These are phyloP conservation scores for Aspidiotus destructor DNA, from an alignment of 2,888 invertebrate species.

Conservation along the genomic window DNA sequence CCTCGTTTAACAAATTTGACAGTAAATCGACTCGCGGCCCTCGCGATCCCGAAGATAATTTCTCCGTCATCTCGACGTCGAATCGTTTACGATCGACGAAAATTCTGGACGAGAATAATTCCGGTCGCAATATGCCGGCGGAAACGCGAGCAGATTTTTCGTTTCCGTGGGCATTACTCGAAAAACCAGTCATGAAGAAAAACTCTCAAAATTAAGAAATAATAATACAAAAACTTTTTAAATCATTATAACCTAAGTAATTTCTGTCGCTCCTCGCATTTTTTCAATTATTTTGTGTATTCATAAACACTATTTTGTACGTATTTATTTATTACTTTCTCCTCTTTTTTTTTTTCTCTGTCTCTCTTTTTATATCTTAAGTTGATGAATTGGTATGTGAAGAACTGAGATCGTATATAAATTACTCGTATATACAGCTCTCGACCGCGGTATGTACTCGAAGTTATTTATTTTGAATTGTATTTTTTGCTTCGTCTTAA, in stretches of 20 bases:
- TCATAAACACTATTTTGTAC: no score
- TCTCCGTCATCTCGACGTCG: background rate
- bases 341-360: no score
- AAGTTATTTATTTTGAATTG: no score
- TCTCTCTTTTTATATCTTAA: no score
- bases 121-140: conserved; percentile 21
- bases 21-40: background rate
- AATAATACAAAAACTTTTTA: no score
- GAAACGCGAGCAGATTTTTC: conserved; percentile 14
- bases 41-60: background rate
- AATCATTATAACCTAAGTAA: background rate
- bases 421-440: no score
- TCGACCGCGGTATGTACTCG: no score
- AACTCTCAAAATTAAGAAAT: conserved; percentile 34
- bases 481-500: no score
- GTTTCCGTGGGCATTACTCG: conserved; percentile 39
- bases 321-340: no score
- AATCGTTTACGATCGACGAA: conserved; percentile 22
- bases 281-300: no score
- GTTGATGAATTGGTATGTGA: no score
- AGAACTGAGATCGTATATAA: no score
- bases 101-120: conserved; percentile 26
- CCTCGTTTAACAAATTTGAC: conserved; percentile 1
- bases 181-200: conserved; percentile 39
- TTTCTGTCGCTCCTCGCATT: conserved; percentile 21